Conservation (phyloP, 2,797 vertebrate genomes). For the Lateolabrax maculatus region DNA sequence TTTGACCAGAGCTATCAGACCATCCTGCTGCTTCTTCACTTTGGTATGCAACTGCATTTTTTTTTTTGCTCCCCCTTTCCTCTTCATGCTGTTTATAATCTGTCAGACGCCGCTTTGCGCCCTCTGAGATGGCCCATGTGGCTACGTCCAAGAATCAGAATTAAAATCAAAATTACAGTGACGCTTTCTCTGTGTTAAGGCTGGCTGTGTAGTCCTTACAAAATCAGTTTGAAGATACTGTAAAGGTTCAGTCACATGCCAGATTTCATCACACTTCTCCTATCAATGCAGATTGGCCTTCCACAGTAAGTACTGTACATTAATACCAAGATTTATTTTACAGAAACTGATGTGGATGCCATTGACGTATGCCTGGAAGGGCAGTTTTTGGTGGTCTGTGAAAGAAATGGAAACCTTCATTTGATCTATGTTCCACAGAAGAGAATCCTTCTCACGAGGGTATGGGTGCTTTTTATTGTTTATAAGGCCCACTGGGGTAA, state of each 20-base stretch:
- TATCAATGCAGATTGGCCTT: neutral
- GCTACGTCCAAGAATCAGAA: constrained; percentile 11
- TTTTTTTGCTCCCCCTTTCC: neutral
- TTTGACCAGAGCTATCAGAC: constrained; percentile 90
- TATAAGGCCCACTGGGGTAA: neutral
- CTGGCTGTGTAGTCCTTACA: neutral
- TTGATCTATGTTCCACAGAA: constrained; percentile 93
- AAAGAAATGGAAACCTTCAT: constrained; percentile 94
- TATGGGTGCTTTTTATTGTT: constrained; percentile 65
- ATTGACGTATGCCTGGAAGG: constrained; percentile 90
- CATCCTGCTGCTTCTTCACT: constrained; percentile 89
- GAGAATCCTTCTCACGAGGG: constrained; percentile 91
- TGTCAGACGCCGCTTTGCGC: neutral
- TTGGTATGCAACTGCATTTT: constrained; percentile 86
- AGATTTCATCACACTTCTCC: neutral
- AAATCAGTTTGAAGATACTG: neutral
- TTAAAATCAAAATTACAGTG: too few relatives aligned
- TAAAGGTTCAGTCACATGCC: neutral
- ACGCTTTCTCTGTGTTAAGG: neutral
- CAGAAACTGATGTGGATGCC: constrained; percentile 93
- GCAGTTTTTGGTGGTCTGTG: constrained; percentile 93
- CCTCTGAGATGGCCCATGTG: neutral
- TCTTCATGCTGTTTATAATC: neutral
- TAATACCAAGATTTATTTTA: constrained; percentile 30
- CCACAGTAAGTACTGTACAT: neutral